Percentiles rank a stretch among this genome's conserved stretches.
Conservation (phyloP, 1,140 invertebrate genomes). For the Paramacrobiotus metropolitanus region DNA sequence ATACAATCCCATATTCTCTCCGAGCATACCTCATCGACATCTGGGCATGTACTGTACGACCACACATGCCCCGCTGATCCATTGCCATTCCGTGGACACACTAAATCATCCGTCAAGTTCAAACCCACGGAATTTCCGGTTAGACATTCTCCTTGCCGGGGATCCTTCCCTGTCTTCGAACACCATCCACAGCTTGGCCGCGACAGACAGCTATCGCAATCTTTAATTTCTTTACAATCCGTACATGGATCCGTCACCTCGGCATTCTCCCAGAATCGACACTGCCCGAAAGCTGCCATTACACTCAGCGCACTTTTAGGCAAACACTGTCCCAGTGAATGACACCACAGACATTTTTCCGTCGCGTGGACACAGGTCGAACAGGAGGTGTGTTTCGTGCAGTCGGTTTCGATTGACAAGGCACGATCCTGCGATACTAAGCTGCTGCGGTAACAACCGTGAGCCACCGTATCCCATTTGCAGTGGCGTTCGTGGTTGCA, state of each 20-base stretch:
- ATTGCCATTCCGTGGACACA: background rate
- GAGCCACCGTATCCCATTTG: background rate
- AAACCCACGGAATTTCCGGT: background rate
- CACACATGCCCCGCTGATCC: constrained; percentile 32
- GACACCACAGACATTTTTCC: background rate
- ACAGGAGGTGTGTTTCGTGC: background rate
- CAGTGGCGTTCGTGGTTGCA: constrained; percentile 16
- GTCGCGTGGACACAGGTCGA: background rate
- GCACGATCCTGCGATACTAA: background rate
- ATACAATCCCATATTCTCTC: no score
- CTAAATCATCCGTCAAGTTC: background rate
- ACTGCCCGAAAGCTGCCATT: background rate
- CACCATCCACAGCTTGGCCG: constrained; percentile 81
- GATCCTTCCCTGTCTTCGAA: constrained; percentile 34
- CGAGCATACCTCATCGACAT: constrained; percentile 56
- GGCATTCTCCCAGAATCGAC: background rate
- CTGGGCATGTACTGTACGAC: constrained; percentile 73
- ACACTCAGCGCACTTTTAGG: background rate
- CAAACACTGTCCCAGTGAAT: background rate
- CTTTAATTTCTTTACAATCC: background rate
- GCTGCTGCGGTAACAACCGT: background rate
- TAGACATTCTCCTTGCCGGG: background rate
- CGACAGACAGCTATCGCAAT: constrained; percentile 53
- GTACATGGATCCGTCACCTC: background rate
- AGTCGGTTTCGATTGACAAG: background rate